Percentiles rank a stretch among this genome's conserved stretches.
Conservation (phyloP, 2,797 vertebrate species). For the Oceanodroma leucorhoa region DNA sequence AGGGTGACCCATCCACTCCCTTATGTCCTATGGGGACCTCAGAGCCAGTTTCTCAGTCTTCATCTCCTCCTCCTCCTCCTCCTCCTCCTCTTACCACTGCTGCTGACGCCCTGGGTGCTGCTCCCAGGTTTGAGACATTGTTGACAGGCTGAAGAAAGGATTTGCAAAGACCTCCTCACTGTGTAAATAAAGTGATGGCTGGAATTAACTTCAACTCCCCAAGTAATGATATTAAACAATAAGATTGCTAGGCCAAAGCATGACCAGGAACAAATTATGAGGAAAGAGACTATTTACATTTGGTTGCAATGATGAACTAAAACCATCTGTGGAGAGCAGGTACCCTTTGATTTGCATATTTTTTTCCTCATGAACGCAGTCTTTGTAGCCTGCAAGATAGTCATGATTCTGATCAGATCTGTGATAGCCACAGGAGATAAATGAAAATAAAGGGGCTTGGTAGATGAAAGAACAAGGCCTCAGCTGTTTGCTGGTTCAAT, state of each 20-base stretch:
- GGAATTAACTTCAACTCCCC: slow-evolving; percentile 49
- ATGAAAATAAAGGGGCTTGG: not conserved
- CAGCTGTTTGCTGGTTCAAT: not conserved
- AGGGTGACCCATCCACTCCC: slow-evolving; percentile 67
- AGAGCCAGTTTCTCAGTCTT: slow-evolving; percentile 64
- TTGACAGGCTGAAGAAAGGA: slow-evolving; percentile 63
- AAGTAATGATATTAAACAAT: not conserved
- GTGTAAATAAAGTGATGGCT: slow-evolving; percentile 65
- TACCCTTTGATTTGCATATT: slow-evolving; percentile 25
- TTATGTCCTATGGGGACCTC: slow-evolving; percentile 75
- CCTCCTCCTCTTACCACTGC: slow-evolving; percentile 58
- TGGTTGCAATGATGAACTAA: slow-evolving; percentile 60
- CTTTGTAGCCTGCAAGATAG: not conserved
- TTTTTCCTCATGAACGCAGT: not conserved
- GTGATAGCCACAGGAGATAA: slow-evolving; percentile 4
- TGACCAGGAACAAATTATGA: slow-evolving; percentile 57
- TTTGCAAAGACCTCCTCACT: slow-evolving; percentile 59
- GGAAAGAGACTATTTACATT: slow-evolving; percentile 62
- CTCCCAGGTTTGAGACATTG: slow-evolving; percentile 62
- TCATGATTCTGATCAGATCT: slow-evolving; percentile 13
- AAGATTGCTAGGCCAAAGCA: slow-evolving; percentile 59
- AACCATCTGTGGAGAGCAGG: slow-evolving; percentile 46
- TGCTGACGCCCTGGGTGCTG: slow-evolving; percentile 54
- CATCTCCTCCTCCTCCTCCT: slow-evolving; percentile 55
- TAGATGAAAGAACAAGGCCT: slow-evolving; percentile 1